Percentiles rank a stretch among this genome's conserved stretches.
These are phyloP conservation scores for Forbesichthys agassizii DNA, from an alignment of 2,113 vertebrate species.

Conservation along the genomic window DNA sequence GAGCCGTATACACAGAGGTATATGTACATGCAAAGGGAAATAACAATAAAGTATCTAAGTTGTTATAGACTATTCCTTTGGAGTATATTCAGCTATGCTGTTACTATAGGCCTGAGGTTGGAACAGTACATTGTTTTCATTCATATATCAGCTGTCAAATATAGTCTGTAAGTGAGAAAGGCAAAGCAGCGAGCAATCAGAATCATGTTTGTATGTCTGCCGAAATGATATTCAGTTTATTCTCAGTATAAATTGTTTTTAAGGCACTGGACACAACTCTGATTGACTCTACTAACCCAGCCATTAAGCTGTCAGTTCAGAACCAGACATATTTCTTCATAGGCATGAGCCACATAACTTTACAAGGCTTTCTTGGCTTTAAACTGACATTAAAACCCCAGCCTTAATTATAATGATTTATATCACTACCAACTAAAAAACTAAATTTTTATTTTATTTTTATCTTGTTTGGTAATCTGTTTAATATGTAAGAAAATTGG, in stretches of 20 bases:
- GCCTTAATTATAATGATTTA: slow-evolving; percentile 34
- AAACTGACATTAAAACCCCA: slow-evolving; percentile 60
- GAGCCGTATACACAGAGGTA: no score
- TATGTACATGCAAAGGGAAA: no score
- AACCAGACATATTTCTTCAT: slow-evolving; percentile 68
- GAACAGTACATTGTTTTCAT: slow-evolving; percentile 4
- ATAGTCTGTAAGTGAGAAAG: slow-evolving; percentile 1
- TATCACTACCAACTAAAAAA: not conserved
- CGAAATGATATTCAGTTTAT: slow-evolving; percentile 44
- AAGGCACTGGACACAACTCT: slow-evolving; percentile 39
- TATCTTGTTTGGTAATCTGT: not conserved
- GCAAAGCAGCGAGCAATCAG: slow-evolving; percentile 45
- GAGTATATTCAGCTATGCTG: slow-evolving; percentile 8
- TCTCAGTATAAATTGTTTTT: slow-evolving; percentile 19
- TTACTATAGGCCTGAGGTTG: not conserved
- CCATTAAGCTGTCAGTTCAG: slow-evolving; percentile 76
- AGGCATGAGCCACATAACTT: slow-evolving; percentile 51
- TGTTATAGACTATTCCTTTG: slow-evolving; percentile 8
- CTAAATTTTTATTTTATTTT: not conserved
- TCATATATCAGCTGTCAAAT: slow-evolving; percentile 26
- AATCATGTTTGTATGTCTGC: slow-evolving; percentile 37
- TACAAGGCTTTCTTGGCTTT: slow-evolving; percentile 70
- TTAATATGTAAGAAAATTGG: not conserved
- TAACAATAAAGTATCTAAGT: not conserved
- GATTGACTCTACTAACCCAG: slow-evolving; percentile 70